These are phyloP conservation scores for Doryteuthis pealeii DNA, from an alignment of 1,140 invertebrate species.

Conservation along the genomic window DNA sequence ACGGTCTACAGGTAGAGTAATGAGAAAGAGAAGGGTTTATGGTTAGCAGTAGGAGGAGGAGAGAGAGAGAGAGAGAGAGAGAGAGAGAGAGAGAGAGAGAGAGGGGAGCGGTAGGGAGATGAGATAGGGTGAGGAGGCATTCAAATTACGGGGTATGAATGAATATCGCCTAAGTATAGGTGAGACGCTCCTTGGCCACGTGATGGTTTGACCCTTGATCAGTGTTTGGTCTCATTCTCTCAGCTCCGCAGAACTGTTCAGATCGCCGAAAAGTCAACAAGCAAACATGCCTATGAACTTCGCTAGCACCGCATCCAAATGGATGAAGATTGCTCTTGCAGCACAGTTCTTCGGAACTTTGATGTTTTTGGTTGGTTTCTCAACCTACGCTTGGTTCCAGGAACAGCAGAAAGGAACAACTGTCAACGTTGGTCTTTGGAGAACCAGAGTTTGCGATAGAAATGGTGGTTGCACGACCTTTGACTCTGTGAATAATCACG, in stretches of 20 bases:
- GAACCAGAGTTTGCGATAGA: slow-evolving; percentile 6
- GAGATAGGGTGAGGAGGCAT: background rate
- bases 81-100: background rate
- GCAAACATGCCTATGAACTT: slow-evolving; percentile 3
- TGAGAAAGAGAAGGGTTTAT: background rate
- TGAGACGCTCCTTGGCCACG: background rate
- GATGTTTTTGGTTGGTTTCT: slow-evolving; percentile 23
- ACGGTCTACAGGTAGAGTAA: background rate
- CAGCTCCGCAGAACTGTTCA: background rate
- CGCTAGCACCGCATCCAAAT: slow-evolving; percentile 26
- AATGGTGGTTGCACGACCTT: background rate
- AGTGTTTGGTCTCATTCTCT: background rate
- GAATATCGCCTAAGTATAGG: background rate
- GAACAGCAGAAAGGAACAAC: slow-evolving; percentile 8
- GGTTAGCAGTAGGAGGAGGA: background rate
- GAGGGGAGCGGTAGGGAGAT: background rate
- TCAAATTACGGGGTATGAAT: background rate
- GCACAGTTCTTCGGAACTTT: slow-evolving; percentile 22
- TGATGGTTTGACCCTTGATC: slow-evolving; percentile 2
- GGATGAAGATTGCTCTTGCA: slow-evolving; percentile 33
- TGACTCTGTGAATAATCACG: background rate
- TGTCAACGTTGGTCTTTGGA: slow-evolving; percentile 12
- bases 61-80: background rate
- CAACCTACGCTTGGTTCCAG: slow-evolving; percentile 17
- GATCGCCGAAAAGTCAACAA: background rate